Percentiles rank a stretch among this genome's conserved stretches.
These are phyloP conservation scores for Drosophila equinoxialis DNA, from an alignment of 1,140 invertebrate species.

Conservation along the genomic window DNA sequence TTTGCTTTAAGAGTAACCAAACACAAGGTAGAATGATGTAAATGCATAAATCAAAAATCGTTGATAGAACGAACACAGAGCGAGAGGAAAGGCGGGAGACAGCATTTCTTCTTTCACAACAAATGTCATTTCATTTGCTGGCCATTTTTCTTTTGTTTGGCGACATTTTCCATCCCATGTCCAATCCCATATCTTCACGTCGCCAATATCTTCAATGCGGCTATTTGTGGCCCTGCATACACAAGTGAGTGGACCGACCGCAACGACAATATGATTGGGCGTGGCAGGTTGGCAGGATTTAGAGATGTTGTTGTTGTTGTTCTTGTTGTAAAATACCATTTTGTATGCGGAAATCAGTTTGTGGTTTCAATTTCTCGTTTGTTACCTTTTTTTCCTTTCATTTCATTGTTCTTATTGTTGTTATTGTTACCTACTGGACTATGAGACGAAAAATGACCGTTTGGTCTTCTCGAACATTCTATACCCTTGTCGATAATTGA, in stretches of 20 bases:
- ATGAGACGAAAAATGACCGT: background rate
- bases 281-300: background rate
- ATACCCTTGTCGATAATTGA: background rate
- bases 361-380: slow-evolving; percentile 14
- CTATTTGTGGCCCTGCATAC: slow-evolving; percentile 6
- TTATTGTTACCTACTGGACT: background rate
- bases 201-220: slow-evolving; percentile 7
- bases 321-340: slow-evolving; percentile 1
- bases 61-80: background rate
- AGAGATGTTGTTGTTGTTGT: background rate
- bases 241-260: slow-evolving; percentile 7
- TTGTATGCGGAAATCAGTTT: slow-evolving; percentile 14
- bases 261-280: background rate
- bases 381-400: background rate
- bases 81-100: background rate
- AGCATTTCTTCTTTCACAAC: background rate
- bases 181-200: background rate
- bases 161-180: background rate
- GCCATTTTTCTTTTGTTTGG: slow-evolving; percentile 8
- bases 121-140: slow-evolving; percentile 3
- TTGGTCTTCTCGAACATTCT: background rate
- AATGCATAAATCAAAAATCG: slow-evolving; percentile 1
- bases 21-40: background rate
- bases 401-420: slow-evolving; percentile 13
- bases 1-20: background rate